Conservation (phyloP, 2,797 vertebrate species). For the Dipus sagitta region DNA sequence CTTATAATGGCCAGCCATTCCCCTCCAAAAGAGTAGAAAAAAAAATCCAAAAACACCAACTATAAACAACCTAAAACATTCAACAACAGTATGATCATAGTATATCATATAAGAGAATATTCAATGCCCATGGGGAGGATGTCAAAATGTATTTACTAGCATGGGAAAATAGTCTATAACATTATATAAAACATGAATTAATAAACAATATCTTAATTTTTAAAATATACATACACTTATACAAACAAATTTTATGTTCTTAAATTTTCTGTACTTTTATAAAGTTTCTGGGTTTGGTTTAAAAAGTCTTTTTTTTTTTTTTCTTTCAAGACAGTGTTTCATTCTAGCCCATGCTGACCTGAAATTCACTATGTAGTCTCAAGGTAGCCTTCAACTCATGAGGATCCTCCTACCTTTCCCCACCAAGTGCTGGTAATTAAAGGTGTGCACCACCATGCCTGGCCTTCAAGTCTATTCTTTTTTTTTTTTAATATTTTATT, state of each 20-base stretch:
- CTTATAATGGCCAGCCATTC: neutral
- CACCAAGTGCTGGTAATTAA: too few relatives aligned
- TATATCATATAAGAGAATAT: neutral
- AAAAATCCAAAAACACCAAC: neutral
- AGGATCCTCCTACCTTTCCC: too few relatives aligned
- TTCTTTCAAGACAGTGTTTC: too few relatives aligned
- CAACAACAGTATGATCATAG: conserved; percentile 46
- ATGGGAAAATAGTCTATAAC: conserved; percentile 32
- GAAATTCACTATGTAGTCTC: too few relatives aligned
- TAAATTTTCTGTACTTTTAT: too few relatives aligned
- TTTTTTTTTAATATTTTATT: too few relatives aligned
- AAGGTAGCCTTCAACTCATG: too few relatives aligned
- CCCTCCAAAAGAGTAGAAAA: conserved; percentile 1
- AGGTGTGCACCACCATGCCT: too few relatives aligned
- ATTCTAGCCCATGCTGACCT: too few relatives aligned
- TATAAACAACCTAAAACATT: conserved; percentile 50
- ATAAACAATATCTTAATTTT: neutral
- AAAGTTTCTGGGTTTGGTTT: too few relatives aligned
- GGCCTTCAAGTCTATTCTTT: too few relatives aligned
- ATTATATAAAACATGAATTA: conserved; percentile 22
- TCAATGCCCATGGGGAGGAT: neutral
- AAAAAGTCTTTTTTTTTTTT: too few relatives aligned
- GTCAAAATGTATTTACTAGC: conserved; percentile 59
- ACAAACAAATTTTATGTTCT: neutral
- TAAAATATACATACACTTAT: conserved; percentile 19